These are phyloP conservation scores for Trichonephila clavipes DNA, from an alignment of 1,140 invertebrate genomes.

Conservation along the genomic window DNA sequence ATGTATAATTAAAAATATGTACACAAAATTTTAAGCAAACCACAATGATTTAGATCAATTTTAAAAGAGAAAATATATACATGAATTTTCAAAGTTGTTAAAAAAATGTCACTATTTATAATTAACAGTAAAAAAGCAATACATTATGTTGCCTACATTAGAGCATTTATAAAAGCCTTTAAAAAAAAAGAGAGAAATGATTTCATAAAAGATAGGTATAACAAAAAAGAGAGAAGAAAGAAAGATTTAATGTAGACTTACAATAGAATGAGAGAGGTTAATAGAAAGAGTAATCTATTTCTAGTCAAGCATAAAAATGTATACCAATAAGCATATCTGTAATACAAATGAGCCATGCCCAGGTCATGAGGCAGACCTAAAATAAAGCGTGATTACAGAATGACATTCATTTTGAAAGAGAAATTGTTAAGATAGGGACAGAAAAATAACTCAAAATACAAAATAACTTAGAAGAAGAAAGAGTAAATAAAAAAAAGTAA, in stretches of 20 bases:
- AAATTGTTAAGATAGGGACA: constrained; percentile 38
- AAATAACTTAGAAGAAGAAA: background rate
- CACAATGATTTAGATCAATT: no score
- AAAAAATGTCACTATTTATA: no score
- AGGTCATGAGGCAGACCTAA: constrained; percentile 63
- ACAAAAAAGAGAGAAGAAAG: background rate
- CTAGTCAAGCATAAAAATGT: constrained; percentile 25
- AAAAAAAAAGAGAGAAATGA: background rate
- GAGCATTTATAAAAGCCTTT: no score
- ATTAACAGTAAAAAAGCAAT: no score
- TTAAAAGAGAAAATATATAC: no score
- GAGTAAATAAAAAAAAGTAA: no score
- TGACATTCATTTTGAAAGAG: background rate
- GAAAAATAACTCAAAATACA: constrained; percentile 31
- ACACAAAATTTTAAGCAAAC: no score
- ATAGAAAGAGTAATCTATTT: constrained; percentile 24
- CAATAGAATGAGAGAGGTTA: constrained; percentile 11
- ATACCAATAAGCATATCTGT: constrained; percentile 57
- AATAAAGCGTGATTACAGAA: constrained; percentile 35
- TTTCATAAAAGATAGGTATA: background rate
- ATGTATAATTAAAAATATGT: no score
- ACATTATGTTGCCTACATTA: no score
- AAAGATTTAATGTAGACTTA: background rate
- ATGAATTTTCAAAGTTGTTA: no score
- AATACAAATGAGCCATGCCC: constrained; percentile 60